Evolutionary conservation across 2,797 vertebrate genomes (phyloP), one percentile per base, ranked within the genome.

Genomic region (Coccyzus lansbergi): DNA sequence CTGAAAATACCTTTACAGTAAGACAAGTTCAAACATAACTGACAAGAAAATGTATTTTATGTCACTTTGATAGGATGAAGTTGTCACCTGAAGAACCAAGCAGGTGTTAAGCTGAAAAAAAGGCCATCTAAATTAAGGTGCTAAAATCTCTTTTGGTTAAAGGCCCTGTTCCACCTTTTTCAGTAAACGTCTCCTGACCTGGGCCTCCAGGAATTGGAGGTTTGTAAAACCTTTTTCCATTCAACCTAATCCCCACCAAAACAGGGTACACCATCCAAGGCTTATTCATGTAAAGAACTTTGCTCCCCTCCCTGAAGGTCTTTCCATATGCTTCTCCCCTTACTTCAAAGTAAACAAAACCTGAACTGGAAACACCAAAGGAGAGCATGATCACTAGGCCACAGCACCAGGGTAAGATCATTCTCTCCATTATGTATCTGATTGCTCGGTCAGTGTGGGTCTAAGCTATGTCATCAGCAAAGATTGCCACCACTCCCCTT

Each of bases 11-110:
- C 28, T 91, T 86, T 90, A 91, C 38, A 25, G 62, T 46, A 78
- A 84, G 76, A 94, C 52, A 91, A 82, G 86, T 93, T 95, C 92
- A 96, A 95, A 93, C 46, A 84, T 29, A 94, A 85, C 91, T 92
- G 93, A 72, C 68, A 93, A 95, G 69, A 74, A 93, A 94, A 88
- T 15, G 63, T 78, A 88, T 92, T 96, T 95, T 84, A 72, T 85
- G 93, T 94, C 88, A 92, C 90, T 96, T 95, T 95, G 91, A 86
- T 72, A 74, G 79, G 67, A 20, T 71, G 76, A 95, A 64, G 87
- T 88, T 95, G 79, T 93, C 95, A 92, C 87, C 77, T 86, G 40
- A 86, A 90, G 71, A 83, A n/a, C 16, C 81, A 51, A 51, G 59
- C 21, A 9, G 69, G 21, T 10, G 20, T 63, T 74, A 64, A 71